Conservation (phyloP, 2,888 invertebrate genomes). For the Amiota minor region DNA sequence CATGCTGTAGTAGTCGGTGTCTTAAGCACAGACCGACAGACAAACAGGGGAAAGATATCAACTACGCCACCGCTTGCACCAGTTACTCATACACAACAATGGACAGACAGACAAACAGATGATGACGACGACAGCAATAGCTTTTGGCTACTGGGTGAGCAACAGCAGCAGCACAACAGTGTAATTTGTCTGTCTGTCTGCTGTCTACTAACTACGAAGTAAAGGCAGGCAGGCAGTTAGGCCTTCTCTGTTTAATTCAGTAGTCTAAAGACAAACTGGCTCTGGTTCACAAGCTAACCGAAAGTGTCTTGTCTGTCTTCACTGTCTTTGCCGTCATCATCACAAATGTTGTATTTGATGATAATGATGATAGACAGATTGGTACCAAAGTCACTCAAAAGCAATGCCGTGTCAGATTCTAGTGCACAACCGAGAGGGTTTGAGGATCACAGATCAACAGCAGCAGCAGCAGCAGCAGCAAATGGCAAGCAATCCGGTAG, state of each 20-base stretch:
- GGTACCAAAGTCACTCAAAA: constrained; percentile 71
- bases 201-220: constrained; percentile 19
- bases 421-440: constrained; percentile 30
- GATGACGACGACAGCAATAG: neutral
- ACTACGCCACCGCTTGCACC: constrained; percentile 32
- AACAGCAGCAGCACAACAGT: neutral
- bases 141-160: constrained; percentile 34
- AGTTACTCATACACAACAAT: constrained; percentile 32
- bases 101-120: neutral
- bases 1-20: constrained; percentile 52
- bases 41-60: constrained; percentile 22
- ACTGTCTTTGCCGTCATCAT: constrained; percentile 2
- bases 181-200: constrained; percentile 37
- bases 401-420: constrained; percentile 51
- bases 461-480: constrained; percentile 38
- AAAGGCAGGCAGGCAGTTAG: too few relatives aligned
- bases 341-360: constrained; percentile 68
- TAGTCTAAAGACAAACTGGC: too few relatives aligned
- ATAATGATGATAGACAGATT: constrained; percentile 73
- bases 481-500: constrained; percentile 58
- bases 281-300: constrained; percentile 39
- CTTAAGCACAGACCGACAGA: neutral
- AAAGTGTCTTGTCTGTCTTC: constrained; percentile 61
- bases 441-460: constrained; percentile 25
- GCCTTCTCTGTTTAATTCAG: too few relatives aligned